Evolutionary conservation across 2,113 vertebrate species (phyloP), one percentile per base, ranked within the genome.

Genomic region (Epinephelus lanceolatus): DNA sequence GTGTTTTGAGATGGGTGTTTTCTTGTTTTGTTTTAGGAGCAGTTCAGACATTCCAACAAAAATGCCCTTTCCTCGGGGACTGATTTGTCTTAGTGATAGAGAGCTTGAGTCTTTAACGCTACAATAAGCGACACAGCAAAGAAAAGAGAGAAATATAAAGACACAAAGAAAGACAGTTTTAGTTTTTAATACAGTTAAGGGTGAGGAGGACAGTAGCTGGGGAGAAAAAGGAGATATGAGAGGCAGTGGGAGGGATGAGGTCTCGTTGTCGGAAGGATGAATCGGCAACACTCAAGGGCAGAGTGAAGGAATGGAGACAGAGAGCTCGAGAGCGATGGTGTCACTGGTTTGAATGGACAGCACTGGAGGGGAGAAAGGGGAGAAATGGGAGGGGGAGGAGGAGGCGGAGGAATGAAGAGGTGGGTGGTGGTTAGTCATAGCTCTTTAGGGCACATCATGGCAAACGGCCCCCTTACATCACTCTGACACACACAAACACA

Each of bases 1-100:
- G 69, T 89, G 87, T 90, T 90, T 80, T 85, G 71, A 88, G 59
- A 90, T 84, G 90, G 77, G 83, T 92, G 88, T 93, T 93, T 93
- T 91, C 83, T 90, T 91, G 77, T 93, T 91, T 89, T 83, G 86
- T 89, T 92, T 92, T 86, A 75, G 42, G 75, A 85, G 74, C 30
- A 81, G 81, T 87, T 91, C 68, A 89, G 84, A 81, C 86, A 88
- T 89, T 89, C 85, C 92, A 78, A 67, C 73, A 66, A 61, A 84
- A 91, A 86, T 70, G 71, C 12, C 65, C 17, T 1, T 71, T 81
- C 85, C 86, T 79, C 62, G 6, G 84, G 69, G 84, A 55, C 75
- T 25, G 56, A 86, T 92, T 83, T 76, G 68, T 87, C 72, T 69
- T 37, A 11, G 70, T 84, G 81, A 84, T 66, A 56, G 56, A 67